A percentile compares a stretch with the other conserved stretches of the same genome.
These are phyloP conservation scores for Urechis unicinctus DNA, from an alignment of 2,888 invertebrate genomes.

Conservation along the genomic window DNA sequence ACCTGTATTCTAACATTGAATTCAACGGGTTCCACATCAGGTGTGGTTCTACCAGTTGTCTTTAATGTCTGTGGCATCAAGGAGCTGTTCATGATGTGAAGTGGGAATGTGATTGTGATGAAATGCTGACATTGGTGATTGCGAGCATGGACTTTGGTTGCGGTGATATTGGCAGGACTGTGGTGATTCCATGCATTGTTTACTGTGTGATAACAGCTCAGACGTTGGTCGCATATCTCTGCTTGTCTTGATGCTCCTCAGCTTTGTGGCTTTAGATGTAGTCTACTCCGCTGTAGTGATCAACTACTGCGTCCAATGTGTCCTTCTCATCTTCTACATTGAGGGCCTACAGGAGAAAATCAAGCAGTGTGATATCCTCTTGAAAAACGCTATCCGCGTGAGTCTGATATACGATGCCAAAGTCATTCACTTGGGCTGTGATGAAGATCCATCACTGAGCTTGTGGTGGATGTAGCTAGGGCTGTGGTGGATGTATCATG, in stretches of 20 bases:
- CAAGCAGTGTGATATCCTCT: slow-evolving; percentile 42
- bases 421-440: no score
- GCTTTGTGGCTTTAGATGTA: slow-evolving; percentile 31
- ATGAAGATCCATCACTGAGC: no score
- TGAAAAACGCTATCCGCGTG: slow-evolving; percentile 47
- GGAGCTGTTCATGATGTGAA: no score
- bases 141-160: no score
- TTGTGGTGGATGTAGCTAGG: no score
- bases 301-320: slow-evolving; percentile 49
- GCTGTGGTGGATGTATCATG: no score
- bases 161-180: no score
- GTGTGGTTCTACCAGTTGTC: neutral
- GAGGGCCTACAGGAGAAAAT: slow-evolving; percentile 39
- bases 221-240: slow-evolving; percentile 1
- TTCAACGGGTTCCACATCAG: slow-evolving; percentile 5
- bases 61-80: no score
- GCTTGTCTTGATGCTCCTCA: slow-evolving; percentile 11
- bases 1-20: slow-evolving; percentile 1
- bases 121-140: no score
- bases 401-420: slow-evolving; percentile 1
- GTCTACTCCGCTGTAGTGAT: slow-evolving; percentile 46
- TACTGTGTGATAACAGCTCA: neutral
- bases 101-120: no score
- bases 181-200: slow-evolving; percentile 1
- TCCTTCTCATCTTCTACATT: slow-evolving; percentile 46